Conservation (phyloP, 2,113 vertebrate species). For the Chaenogobius annularis region DNA sequence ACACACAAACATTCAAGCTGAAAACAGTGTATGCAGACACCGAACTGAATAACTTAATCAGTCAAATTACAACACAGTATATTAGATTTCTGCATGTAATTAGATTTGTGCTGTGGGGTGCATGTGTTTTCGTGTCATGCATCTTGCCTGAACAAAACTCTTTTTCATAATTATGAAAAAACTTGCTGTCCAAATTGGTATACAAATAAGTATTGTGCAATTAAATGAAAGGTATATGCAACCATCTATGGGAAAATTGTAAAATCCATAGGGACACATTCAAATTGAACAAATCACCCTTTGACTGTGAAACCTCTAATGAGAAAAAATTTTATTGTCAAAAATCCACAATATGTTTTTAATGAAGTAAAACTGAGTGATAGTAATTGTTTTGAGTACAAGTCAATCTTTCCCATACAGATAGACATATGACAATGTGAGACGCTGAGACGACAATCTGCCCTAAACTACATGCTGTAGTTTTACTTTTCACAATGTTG, state of each 20-base stretch:
- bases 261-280: constrained; percentile 5
- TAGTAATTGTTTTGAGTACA: constrained; percentile 5
- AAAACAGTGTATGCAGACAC: not conserved
- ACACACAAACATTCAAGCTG: constrained; percentile 7
- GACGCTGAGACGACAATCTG: constrained; percentile 46
- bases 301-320: not conserved
- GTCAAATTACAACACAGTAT: constrained; percentile 1
- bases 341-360: constrained; percentile 1
- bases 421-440: constrained; percentile 41
- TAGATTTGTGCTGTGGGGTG: constrained; percentile 9
- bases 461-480: constrained; percentile 1
- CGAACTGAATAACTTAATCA: not conserved
- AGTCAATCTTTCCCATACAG: not conserved
- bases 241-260: constrained; percentile 23
- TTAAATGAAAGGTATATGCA: constrained; percentile 9
- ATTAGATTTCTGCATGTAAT: constrained; percentile 7
- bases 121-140: constrained; percentile 20
- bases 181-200: constrained; percentile 2
- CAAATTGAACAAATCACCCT: not conserved
- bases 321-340: constrained; percentile 12
- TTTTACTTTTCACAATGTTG: not conserved
- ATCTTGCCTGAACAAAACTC: constrained; percentile 37
- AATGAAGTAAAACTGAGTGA: not conserved
- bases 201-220: constrained; percentile 2
- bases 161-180: constrained; percentile 48